Evolutionary conservation across 2,113 vertebrate species (phyloP).

Genomic region (Daboia siamensis): DNA sequence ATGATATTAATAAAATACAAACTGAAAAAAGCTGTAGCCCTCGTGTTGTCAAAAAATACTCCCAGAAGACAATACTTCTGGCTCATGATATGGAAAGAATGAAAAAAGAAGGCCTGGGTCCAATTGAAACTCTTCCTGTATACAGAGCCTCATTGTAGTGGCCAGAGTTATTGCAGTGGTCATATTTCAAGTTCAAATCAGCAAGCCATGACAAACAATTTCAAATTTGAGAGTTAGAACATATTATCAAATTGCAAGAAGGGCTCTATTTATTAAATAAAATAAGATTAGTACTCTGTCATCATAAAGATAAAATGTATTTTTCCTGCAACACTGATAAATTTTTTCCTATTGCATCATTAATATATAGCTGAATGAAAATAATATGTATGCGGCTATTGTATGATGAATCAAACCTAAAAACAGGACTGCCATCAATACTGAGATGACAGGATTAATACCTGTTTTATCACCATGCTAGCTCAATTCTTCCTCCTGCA

Average conservation of each 20-base stretch:
- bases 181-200: neutral
- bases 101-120: neutral
- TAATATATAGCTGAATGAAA: neutral
- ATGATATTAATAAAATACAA: neutral
- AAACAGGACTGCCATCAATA: neutral
- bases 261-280: neutral
- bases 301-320: neutral
- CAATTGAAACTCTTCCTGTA: neutral
- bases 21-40: neutral
- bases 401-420: neutral
- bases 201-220: neutral
- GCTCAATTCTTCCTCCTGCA: neutral
- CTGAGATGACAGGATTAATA: neutral
- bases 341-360: neutral
- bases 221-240: neutral
- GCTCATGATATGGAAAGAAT: neutral
- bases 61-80: neutral
- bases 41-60: neutral
- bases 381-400: neutral
- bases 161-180: neutral
- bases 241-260: neutral
- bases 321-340: neutral
- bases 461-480: neutral
- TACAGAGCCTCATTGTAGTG: neutral
- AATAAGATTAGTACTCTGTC: neutral